Evolutionary conservation across 2,113 vertebrate species (phyloP).

Genomic region (Erythrocebus patas): DNA sequence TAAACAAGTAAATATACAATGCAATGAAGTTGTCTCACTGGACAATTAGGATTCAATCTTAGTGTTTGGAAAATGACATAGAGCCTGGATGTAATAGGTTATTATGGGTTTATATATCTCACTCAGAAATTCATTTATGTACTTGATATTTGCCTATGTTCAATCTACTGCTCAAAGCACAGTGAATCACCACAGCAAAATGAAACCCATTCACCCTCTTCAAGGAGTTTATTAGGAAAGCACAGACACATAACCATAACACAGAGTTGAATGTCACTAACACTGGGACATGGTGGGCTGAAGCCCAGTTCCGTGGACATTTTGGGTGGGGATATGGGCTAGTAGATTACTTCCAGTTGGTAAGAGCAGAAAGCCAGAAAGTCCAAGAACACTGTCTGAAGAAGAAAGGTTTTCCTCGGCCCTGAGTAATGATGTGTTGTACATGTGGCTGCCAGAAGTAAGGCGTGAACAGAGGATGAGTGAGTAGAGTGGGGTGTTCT

Average conservation of each 20-base stretch:
- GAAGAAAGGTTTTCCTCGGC: neutral
- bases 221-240: neutral
- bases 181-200: neutral
- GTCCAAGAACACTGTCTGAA: neutral
- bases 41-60: neutral
- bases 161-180: neutral
- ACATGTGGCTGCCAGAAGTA: too few relatives aligned
- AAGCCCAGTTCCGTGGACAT: neutral
- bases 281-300: neutral
- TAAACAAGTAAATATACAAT: neutral
- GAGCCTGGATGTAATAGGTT: neutral
- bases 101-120: neutral
- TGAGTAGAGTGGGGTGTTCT: neutral
- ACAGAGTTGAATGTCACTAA: neutral
- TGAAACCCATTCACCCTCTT: neutral
- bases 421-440: neutral
- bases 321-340: neutral
- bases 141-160: neutral
- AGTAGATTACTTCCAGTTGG: neutral
- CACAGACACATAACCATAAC: neutral
- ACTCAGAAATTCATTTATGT: neutral
- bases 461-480: neutral
- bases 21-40: neutral
- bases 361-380: neutral
- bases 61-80: neutral